A percentile compares a stretch with the other conserved stretches of the same genome.
Conservation (phyloP, 2,888 invertebrate species). For the Amorpha juglandis region DNA sequence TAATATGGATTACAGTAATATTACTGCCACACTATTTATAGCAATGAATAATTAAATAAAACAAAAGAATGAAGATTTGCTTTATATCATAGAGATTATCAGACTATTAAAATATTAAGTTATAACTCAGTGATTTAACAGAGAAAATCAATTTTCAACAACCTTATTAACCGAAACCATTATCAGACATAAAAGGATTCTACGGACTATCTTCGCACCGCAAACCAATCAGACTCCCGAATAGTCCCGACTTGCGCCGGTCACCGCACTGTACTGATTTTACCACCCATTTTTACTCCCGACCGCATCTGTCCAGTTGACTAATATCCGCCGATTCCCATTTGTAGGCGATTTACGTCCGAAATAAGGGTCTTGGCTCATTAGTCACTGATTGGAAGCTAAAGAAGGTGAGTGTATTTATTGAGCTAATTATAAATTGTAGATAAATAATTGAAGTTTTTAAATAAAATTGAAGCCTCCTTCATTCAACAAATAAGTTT, state of each 20-base stretch:
- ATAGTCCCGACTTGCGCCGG: neutral
- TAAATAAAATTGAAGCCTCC: too few relatives aligned
- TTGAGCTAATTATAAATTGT: neutral
- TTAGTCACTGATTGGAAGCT: conserved; percentile 23
- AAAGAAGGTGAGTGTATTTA: neutral
- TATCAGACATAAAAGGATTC: neutral
- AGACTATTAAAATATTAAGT: neutral
- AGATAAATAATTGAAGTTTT: too few relatives aligned
- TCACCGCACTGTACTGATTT: conserved; percentile 33
- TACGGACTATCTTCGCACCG: neutral
- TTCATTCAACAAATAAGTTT: too few relatives aligned
- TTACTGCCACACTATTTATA: too few relatives aligned
- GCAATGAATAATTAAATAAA: neutral
- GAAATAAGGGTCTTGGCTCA: conserved; percentile 24
- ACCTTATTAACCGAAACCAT: neutral
- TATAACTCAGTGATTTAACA: neutral
- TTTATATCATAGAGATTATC: neutral
- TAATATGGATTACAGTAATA: too few relatives aligned
- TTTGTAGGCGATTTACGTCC: conserved; percentile 40
- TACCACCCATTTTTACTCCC: conserved; percentile 47
- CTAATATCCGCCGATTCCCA: conserved; percentile 46
- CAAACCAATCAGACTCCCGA: conserved; percentile 1
- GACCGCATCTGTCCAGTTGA: conserved; percentile 37
- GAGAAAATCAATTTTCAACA: neutral
- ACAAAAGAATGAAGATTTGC: neutral